Evolutionary conservation across 1,140 invertebrate genomes (phyloP), one percentile per base, ranked within the genome.

Genomic region (Macrobrachium nipponense): DNA sequence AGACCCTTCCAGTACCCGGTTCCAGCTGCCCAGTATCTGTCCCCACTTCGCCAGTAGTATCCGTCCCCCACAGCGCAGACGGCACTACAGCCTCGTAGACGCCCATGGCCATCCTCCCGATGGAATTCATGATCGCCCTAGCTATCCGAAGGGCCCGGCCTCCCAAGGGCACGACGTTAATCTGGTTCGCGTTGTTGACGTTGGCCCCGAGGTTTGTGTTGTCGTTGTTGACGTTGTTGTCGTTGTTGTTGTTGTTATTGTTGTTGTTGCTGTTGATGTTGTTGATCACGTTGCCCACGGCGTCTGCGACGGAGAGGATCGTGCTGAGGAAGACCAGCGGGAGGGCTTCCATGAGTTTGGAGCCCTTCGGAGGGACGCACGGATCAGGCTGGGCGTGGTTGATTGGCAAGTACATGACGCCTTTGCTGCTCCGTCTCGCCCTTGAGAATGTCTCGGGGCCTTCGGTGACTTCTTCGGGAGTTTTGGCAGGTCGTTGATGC

Each of bases 241-340:
- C 86, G 62, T 79, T 82, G 62, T 87, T 87, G 62, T 87, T 87
- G 43, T 87, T 87, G 62, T 87, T 87, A 61, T 87, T 87, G 73
- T 78, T 82, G 73, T 87, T 87, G 80, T 87, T 87, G 23, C 20
- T 82, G 80, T 87, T 87, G 72, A 87, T 82, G 75, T 87, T 87
- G 61, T 87, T 87, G 23, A 84, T 27, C 59, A 87, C 78, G 36
- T 82, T 87, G 12, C 76, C 86, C 59, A 87, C 86, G 36, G 82
- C 86, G 62, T 87, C 82, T 15, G 82, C 81, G 68, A 87, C 79
- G 73, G 86, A 72, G 12, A 87, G 70, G 14, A 87, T 61, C 64
- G 82, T 73, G 64, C 76, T 80, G 59, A 87, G 80, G 61, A 87
- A 77, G 20, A 84, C 86, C 44, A 87, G 80, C 11, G 86, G 86